Evolutionary conservation across 37 sponge, comb jelly and placozoan genomes (phyloP), one percentile per base, ranked within the genome.

Genomic region (Crambe crambe): DNA sequence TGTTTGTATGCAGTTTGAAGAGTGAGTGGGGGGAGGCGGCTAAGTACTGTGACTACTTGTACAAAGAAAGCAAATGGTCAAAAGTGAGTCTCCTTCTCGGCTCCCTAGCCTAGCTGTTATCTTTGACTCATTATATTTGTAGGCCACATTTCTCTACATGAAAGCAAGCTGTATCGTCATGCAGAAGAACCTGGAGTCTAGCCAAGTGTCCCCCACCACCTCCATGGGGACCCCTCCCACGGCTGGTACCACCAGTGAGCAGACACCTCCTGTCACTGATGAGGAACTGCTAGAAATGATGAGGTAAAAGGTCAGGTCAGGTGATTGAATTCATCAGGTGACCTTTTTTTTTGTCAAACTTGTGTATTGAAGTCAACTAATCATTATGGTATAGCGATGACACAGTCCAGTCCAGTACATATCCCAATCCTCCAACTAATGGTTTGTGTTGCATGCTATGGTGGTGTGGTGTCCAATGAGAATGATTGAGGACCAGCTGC

Each of bases 1-100:
- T n/a, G n/a, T n/a, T 6, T 34, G 30, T 34, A 26, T 54, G 17
- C 42, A 94, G 95, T 58, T 42, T 84, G 34, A 81, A 86, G 56
- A 58, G 83, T 3, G 83, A 95, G 21, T 95, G 94, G 94, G 23
- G 22, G 18, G 65, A 56, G 22, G 95, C 95, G 43, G 81, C 87
- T 20, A 22, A 70, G 3, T 88, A 80, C 71, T 85, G 89, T 25
- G 83, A 88, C 8, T 30, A 41, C 29, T 77, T 91, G 42, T 91
- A 76, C 41, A 51, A 37, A 17, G 29, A 91, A 9, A 92, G 89
- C 83, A 76, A 79, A n/a, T 95, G 95, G 95, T 92, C 94, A 1
- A 95, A 95, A 73, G 95, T 94, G 36, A 47, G 74, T 72, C 39
- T 40, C 61, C 42, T 37, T 39, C 30, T 56, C 5, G 20, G 54